phyloP scores from a whole-genome alignment of 2,888 invertebrate species.

The Drosophila phalerata region DNA sequence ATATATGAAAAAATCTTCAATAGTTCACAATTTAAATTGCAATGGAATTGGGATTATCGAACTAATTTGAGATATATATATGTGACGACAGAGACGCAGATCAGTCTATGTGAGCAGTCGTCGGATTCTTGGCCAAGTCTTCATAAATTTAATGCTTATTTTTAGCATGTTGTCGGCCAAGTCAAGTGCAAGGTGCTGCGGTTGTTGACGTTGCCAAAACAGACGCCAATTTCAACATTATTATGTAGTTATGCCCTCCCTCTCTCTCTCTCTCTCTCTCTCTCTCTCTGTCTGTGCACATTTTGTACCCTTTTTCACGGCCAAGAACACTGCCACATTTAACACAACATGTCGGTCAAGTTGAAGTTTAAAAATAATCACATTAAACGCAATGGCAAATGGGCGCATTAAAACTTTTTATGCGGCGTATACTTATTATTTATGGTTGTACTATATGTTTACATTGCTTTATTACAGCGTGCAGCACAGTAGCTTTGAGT shows the following conservation, averaged over 20 bases:
- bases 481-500: conserved; percentile 50
- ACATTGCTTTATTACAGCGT: conserved; percentile 53
- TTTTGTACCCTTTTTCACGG: conserved; percentile 34
- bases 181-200: conserved; percentile 75
- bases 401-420: conserved; percentile 47
- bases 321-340: conserved; percentile 32
- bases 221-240: conserved; percentile 33
- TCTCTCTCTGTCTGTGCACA: conserved; percentile 8
- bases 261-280: conserved; percentile 15
- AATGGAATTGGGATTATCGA: too few species aligned
- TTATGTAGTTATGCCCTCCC: conserved; percentile 27
- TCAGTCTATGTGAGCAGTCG: conserved; percentile 1
- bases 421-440: conserved; percentile 47
- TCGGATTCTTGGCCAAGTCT: conserved; percentile 23
- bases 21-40: neutral
- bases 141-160: conserved; percentile 72
- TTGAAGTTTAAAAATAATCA: conserved; percentile 45
- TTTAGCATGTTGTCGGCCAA: conserved; percentile 59
- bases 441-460: neutral
- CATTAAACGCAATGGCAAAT: conserved; percentile 30
- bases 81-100: conserved; percentile 12
- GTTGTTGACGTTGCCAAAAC: conserved; percentile 63
- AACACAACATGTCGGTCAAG: conserved; percentile 63
- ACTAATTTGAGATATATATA: neutral
- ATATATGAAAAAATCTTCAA: neutral